Base-by-base conservation (phyloP, 2,888 invertebrate species). In the Epistrophe eligans region DNA sequence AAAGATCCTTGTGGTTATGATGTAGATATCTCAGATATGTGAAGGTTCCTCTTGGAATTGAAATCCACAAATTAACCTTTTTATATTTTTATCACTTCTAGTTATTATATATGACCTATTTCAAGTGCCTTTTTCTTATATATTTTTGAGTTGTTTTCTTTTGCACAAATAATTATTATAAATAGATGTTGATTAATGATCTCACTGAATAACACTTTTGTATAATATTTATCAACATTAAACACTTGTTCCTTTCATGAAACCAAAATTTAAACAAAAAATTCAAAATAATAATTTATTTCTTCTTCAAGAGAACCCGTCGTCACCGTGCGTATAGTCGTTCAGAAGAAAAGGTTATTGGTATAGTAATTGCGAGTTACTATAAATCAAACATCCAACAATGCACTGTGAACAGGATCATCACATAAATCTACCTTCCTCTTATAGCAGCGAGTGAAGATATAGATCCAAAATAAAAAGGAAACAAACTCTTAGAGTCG, bases 301-400 rank as follows among this genome's bases (percentile, higher is more conserved):
- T 55, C 48, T 55, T 28, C 13, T 55, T 24, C 8, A 15, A 15
- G 13, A 28, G 4, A n/a, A 72, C 13, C 32, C 73, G 52, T 58
- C 62, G 60, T 40, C 32, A 58, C n/a, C n/a, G 32, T 35, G 9
- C 11, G 17, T 24, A n/a, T n/a, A 24, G 24, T 35, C 11, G n/a
- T 40, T 72, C 64, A 58, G 76, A 64, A 70, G 67, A 17, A 48
- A 48, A 58, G 52, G 11, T 57, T 40, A 40, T 73, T 43, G 52
- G 17, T 24, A 40, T 38, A 6, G 17, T 40, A 38, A 40, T 28
- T 1, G 45, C 13, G 32, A 55, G 40, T 11, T 71, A 43, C 77
- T 43, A 87, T 87, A 87, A 87, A 87, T 87, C 87, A 87, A 87
- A 72, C 43, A 87, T 76, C 72, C 76, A 79, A 87, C 72, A 79